These are phyloP conservation scores for Fregetta grallaria DNA, from an alignment of 2,113 vertebrate species.

Conservation along the genomic window DNA sequence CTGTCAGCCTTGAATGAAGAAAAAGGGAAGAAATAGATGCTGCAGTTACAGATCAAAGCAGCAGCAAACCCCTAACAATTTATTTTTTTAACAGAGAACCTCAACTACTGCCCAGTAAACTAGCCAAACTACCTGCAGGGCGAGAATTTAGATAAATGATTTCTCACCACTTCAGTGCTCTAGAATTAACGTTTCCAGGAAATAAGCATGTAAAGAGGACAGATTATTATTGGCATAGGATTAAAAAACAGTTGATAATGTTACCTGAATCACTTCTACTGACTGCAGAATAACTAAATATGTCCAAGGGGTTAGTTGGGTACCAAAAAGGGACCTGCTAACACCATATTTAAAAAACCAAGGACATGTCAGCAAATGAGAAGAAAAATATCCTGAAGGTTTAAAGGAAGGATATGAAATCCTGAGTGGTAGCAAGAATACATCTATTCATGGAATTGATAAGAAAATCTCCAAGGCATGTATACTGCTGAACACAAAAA, in stretches of 20 bases:
- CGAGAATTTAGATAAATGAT: neutral
- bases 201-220: neutral
- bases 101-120: neutral
- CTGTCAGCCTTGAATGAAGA: neutral
- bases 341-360: conserved; percentile 16
- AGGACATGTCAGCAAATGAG: conserved; percentile 36
- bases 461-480: conserved; percentile 49
- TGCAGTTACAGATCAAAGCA: conserved; percentile 24
- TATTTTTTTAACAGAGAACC: neutral
- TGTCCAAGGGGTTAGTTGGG: neutral
- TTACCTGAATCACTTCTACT: neutral
- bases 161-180: neutral
- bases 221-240: neutral
- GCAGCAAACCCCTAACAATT: neutral
- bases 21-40: neutral
- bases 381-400: conserved; percentile 46
- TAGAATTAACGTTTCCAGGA: conserved; percentile 10
- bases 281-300: neutral
- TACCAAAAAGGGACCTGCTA: neutral
- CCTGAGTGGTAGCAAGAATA: neutral
- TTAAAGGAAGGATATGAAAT: conserved; percentile 37
- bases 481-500: conserved; percentile 43
- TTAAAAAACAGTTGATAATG: neutral
- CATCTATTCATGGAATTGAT: neutral
- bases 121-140: neutral